Evolutionary conservation across 2,888 invertebrate species (phyloP).

Genomic region (Osmoderma eremita): DNA sequence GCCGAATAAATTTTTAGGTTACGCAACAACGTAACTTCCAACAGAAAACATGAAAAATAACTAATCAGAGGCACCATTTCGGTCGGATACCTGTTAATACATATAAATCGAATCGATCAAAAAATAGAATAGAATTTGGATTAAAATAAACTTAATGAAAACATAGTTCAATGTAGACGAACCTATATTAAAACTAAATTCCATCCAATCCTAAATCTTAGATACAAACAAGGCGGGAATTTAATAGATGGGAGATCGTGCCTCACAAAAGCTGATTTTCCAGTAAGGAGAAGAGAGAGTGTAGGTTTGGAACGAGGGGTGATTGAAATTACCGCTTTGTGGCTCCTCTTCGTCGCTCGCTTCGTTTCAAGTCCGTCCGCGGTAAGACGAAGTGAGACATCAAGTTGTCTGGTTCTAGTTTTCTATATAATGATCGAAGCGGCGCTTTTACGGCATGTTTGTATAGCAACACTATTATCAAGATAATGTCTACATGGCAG

Average conservation of each 20-base stretch:
- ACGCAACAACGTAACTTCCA: too few species aligned
- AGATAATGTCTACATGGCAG: constrained; percentile 55
- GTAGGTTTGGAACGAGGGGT: constrained; percentile 26
- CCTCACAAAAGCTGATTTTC: constrained; percentile 23
- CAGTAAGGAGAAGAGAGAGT: constrained; percentile 8
- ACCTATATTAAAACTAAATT: too few species aligned
- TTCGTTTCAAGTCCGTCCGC: constrained; percentile 16
- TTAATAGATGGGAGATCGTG: constrained; percentile 10
- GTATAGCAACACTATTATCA: constrained; percentile 59
- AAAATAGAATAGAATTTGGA: too few species aligned
- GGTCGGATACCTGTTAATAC: too few species aligned
- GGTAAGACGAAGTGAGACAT: constrained; percentile 54
- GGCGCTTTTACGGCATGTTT: constrained; percentile 58
- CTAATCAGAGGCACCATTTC: too few species aligned
- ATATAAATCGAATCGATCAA: too few species aligned
- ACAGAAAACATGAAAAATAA: too few species aligned
- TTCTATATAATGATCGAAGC: constrained; percentile 56
- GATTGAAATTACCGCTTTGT: constrained; percentile 28
- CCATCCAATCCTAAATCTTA: too few species aligned
- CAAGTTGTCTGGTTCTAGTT: constrained; percentile 56
- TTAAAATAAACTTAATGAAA: too few species aligned
- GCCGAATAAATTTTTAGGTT: too few species aligned
- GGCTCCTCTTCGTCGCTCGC: constrained; percentile 19
- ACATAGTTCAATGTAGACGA: too few species aligned
- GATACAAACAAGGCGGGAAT: background rate